Conservation (phyloP, 1,140 invertebrate genomes). For the Catajapyx aquilonaris region DNA sequence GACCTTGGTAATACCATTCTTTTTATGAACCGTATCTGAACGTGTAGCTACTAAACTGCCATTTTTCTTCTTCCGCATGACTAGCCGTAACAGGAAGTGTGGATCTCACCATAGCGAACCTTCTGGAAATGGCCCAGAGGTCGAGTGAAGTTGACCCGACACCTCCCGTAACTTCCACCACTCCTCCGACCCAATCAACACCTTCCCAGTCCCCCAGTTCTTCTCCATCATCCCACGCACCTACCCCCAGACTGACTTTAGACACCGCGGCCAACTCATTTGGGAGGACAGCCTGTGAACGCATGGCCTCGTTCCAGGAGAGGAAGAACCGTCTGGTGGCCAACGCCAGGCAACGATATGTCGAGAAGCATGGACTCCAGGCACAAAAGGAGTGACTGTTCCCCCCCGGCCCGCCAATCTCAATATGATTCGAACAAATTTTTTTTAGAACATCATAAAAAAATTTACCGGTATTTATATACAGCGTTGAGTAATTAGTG, state of each 20-base stretch:
- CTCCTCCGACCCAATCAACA: constrained; percentile 8
- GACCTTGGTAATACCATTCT: constrained; percentile 56
- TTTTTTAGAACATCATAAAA: no score
- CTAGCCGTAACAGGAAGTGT: constrained; percentile 51
- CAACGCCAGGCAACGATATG: constrained; percentile 49
- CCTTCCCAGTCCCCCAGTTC: constrained; percentile 6
- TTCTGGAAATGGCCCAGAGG: constrained; percentile 63
- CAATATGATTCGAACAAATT: no score
- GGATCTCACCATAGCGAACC: constrained; percentile 56
- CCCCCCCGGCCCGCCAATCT: no score
- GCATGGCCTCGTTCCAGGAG: constrained; percentile 47
- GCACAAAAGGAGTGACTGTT: no score
- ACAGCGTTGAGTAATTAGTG: no score
- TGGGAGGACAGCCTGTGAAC: constrained; percentile 35
- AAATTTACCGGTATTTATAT: no score
- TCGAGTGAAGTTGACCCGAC: constrained; percentile 32
- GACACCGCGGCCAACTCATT: constrained; percentile 28
- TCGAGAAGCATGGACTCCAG: constrained; percentile 61
- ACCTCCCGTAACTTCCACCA: constrained; percentile 10
- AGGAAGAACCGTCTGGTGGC: constrained; percentile 54
- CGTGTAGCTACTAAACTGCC: background rate
- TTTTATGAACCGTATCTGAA: background rate
- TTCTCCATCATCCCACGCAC: background rate
- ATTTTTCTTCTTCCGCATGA: constrained; percentile 15
- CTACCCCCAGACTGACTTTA: constrained; percentile 5